Evolutionary conservation across 2,113 vertebrate species (phyloP), one percentile per base, ranked within the genome.

Genomic region (Cephalopterus ornatus): DNA sequence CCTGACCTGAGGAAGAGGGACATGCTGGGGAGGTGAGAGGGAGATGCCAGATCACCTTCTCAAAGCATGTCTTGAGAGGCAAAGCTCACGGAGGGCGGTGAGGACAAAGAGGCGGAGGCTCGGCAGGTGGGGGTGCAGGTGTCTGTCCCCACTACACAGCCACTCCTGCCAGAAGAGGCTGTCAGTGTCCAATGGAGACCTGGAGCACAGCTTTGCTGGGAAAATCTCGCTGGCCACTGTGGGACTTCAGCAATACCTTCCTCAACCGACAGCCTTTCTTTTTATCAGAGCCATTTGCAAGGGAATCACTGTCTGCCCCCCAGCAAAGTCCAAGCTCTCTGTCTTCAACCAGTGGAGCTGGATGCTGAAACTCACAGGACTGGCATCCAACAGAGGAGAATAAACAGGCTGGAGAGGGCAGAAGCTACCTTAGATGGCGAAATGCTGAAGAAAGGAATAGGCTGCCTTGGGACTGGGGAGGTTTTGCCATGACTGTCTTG

Each of bases 371-470:
- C 6, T 44, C 0, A 0, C 47, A 71, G 59, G 8, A 47, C 21
- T 1, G 2, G 39, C 76, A 81, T 65, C 52, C 61, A 74, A 22
- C 12, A 76, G 58, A 0, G 0, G 26, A 75, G 49, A 79, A 88
- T 27, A 79, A 91, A 72, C 49, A 75, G 85, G 18, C 65, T 78
- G 91, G 28, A 87, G 41, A 72, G 0, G 1, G 52, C 3, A 68
- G 23, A 79, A 74, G 65, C 70, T 91, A 91, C 88, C 91, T 95
- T 94, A 91, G 91, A 85, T 70, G 80, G 83, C 19, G 37, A 96
- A 94, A 87, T 5, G 16, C 76, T 72, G 52, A 39, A 89, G 70
- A 72, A 91, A 90, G 56, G 66, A 79, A 46, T 28, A 89, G 46
- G 26, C 82, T 95, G 90, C 92, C 35, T 41, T 91, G 83, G 79